A percentile compares a stretch with the other conserved stretches of the same genome.
These are phyloP conservation scores for Spongia lamella DNA, from an alignment of 37 sponge, comb jelly and placozoan genomes.

Conservation along the genomic window DNA sequence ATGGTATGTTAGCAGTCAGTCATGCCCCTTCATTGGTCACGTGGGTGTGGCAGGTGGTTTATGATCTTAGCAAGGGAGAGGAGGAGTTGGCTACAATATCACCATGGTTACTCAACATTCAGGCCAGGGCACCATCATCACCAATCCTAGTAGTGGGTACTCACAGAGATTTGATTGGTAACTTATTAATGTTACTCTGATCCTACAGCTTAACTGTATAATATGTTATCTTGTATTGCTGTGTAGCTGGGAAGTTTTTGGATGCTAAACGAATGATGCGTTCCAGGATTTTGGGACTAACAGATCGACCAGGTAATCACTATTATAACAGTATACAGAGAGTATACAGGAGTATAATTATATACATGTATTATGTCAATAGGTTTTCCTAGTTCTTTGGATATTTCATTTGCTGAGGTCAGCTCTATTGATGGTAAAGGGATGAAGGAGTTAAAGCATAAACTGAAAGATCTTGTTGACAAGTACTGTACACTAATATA, in stretches of 20 bases:
- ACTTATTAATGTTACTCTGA: background rate
- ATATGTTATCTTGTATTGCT: too few relatives aligned
- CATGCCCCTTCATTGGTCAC: background rate
- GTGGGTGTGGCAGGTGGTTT: conserved; percentile 46
- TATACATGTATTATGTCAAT: too few relatives aligned
- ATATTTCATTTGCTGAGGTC: conserved; percentile 49
- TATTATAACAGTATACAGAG: too few relatives aligned
- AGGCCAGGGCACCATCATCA: conserved; percentile 73
- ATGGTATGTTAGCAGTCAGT: conserved; percentile 30
- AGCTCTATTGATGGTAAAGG: conserved; percentile 47
- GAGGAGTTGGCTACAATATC: conserved; percentile 44
- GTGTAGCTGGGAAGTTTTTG: too few relatives aligned
- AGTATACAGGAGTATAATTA: too few relatives aligned
- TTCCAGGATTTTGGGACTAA: conserved; percentile 28
- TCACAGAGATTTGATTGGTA: conserved; percentile 52
- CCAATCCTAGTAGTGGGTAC: conserved; percentile 78
- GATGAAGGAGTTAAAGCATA: conserved; percentile 24
- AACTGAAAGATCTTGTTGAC: conserved; percentile 55
- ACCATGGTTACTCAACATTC: conserved; percentile 81
- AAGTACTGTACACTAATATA: conserved; percentile 7
- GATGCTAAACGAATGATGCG: conserved; percentile 16
- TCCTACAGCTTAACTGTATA: background rate
- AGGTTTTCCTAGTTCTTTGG: conserved; percentile 38
- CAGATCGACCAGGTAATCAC: conserved; percentile 14
- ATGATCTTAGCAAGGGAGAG: conserved; percentile 48